phyloP scores from a whole-genome alignment of 2,888 invertebrate species.

The Callimorpha dominula region DNA sequence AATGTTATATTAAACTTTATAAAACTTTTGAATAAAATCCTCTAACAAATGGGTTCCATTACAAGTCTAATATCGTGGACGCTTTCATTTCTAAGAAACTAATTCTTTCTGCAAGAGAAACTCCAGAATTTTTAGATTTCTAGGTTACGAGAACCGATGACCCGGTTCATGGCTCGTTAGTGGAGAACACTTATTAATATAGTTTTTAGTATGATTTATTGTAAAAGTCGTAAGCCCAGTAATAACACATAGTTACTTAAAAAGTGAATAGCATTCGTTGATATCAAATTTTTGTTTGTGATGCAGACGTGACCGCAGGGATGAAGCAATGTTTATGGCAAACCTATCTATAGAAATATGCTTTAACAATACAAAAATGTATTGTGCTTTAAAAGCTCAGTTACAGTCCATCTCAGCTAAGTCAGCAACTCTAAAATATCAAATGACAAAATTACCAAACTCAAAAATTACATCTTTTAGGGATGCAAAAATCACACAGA shows the following conservation, averaged over 20 bases:
- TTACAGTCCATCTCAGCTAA: too few relatives aligned
- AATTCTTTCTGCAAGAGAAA: conserved; percentile 37
- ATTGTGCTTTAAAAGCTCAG: too few relatives aligned
- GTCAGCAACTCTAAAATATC: too few relatives aligned
- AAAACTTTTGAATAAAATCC: conserved; percentile 35
- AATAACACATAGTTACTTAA: background rate
- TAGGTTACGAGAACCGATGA: conserved; percentile 39
- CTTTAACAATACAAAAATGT: too few relatives aligned
- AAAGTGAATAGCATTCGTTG: background rate
- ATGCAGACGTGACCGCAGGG: background rate
- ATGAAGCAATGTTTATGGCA: background rate
- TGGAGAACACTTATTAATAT: conserved; percentile 36
- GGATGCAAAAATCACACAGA: too few relatives aligned
- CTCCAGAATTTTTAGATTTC: conserved; percentile 33
- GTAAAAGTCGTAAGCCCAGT: background rate
- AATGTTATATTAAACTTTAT: conserved; percentile 32
- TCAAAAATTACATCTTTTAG: too few relatives aligned
- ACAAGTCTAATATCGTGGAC: conserved; percentile 43
- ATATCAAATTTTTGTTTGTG: background rate
- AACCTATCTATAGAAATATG: too few relatives aligned
- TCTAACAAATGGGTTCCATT: conserved; percentile 46
- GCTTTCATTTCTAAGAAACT: conserved; percentile 40
- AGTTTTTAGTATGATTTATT: conserved; percentile 19
- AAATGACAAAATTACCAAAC: too few relatives aligned
- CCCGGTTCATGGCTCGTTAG: conserved; percentile 38